Evolutionary conservation across 1,140 invertebrate genomes (phyloP), one percentile per base, ranked within the genome.

Genomic region (Drosophila novamexicana): DNA sequence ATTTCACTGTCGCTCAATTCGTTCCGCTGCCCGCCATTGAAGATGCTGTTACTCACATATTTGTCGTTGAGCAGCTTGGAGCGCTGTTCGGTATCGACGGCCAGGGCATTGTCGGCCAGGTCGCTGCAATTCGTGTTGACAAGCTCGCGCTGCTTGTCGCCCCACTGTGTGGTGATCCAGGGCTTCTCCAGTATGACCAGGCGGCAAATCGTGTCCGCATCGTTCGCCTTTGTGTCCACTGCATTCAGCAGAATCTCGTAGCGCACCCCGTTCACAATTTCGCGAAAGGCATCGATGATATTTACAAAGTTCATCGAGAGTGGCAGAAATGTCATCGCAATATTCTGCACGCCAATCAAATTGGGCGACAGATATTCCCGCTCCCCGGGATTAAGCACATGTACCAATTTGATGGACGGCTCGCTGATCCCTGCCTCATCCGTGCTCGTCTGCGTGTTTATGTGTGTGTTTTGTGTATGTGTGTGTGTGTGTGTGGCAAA

Each of bases 351-450:
- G 8, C 91, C 91, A 69, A 92, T 91, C 40, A 92, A 70, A 52
- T 92, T 92, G 42, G 91, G 91, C 9, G 88, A 90, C 37, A 92
- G 81, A 71, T 91, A 91, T 57, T 92, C 91, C 14, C 85, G 85
- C 50, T 92, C 91, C 0, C 91, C 91, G 18, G 91, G 91, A 84
- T 92, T 91, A 18, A 92, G 57, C 1, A 91, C 91, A 59, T 92
- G 91, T 16, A 91, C 86, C 47, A 86, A 73, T 57, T 91, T 91
- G 53, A 91, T 77, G 12, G 91, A 71, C n/a, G 74, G 79, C 67
- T 92, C 90, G 57, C 39, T 86, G 54, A 89, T 80, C 49, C 22
- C 22, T 29, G 76, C 40, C 65, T 77, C 71, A 29, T 65, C 75
- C 40, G 70, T 75, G 8, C 65, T 67, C 37, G 14, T 37, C 8